These are phyloP conservation scores for Dryococelus australis DNA, from an alignment of 2,888 invertebrate species.

Conservation along the genomic window DNA sequence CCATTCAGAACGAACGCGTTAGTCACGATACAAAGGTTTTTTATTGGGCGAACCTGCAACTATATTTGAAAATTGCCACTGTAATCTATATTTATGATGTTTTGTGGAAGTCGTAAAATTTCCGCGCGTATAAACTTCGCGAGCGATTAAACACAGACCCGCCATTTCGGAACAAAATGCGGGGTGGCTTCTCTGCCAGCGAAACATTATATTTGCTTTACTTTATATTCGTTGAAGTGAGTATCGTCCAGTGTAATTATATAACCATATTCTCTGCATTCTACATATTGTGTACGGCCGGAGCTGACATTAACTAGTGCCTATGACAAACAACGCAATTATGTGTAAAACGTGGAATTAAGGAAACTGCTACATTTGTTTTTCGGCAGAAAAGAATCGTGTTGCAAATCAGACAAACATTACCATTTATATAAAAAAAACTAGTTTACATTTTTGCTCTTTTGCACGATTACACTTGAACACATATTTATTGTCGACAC, in stretches of 20 bases:
- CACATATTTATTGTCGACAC: too few species aligned
- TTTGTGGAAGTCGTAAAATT: conserved; percentile 5
- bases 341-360: too few species aligned
- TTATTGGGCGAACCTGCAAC: conserved; percentile 10
- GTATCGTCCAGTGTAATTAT: not conserved
- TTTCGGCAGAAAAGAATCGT: too few species aligned
- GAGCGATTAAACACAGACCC: not conserved
- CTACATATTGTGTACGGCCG: not conserved
- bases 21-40: conserved; percentile 8
- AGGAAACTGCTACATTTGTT: too few species aligned
- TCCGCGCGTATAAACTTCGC: conserved; percentile 16
- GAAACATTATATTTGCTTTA: not conserved
- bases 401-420: too few species aligned
- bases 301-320: too few species aligned
- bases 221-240: not conserved
- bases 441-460: too few species aligned
- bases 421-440: too few species aligned
- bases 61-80: not conserved
- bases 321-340: too few species aligned
- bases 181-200: not conserved
- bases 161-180: not conserved
- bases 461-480: too few species aligned
- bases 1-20: not conserved
- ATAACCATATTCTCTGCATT: not conserved
- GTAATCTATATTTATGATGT: conserved; percentile 16